These are phyloP conservation scores for Parnassius apollo DNA, from an alignment of 2,888 invertebrate species.

Conservation along the genomic window DNA sequence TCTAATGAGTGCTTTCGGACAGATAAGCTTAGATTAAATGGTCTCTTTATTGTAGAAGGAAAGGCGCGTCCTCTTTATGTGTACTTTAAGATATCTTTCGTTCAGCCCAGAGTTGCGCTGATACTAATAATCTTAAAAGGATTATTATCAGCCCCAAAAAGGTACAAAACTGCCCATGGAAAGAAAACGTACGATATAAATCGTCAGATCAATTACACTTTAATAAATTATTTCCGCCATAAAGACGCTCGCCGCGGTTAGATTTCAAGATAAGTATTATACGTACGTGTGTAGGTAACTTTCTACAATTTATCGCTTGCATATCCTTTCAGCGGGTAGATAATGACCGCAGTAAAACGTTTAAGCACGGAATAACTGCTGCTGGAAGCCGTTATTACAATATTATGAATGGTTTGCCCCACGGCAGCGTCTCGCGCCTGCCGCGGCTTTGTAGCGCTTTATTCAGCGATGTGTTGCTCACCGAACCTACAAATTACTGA, in stretches of 20 bases:
- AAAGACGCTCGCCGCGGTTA: conserved; percentile 47
- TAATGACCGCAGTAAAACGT: conserved; percentile 81
- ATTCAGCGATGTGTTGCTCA: conserved; percentile 34
- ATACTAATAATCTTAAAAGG: conserved; percentile 27
- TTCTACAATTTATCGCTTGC: conserved; percentile 76
- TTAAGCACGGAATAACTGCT: conserved; percentile 80
- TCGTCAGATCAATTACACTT: conserved; percentile 46
- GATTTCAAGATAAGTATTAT: conserved; percentile 55
- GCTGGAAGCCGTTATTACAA: conserved; percentile 79
- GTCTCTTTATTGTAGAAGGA: conserved; percentile 77
- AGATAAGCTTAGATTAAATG: conserved; percentile 81
- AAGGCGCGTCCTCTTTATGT: conserved; percentile 76
- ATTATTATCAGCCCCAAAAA: conserved; percentile 23
- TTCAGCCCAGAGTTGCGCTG: conserved; percentile 28
- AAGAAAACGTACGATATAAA: conserved; percentile 32
- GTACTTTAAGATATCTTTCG: conserved; percentile 67
- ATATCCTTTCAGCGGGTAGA: conserved; percentile 81
- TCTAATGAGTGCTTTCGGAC: conserved; percentile 81
- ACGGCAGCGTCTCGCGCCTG: conserved; percentile 45
- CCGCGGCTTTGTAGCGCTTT: conserved; percentile 39
- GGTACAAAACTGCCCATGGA: conserved; percentile 12
- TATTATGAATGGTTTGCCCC: conserved; percentile 78
- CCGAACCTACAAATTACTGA: conserved; percentile 31
- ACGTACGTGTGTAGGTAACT: conserved; percentile 63
- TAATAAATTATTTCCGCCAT: conserved; percentile 54